Evolutionary conservation across 2,888 invertebrate species (phyloP).

Genomic region (Frankliniella intonsa): DNA sequence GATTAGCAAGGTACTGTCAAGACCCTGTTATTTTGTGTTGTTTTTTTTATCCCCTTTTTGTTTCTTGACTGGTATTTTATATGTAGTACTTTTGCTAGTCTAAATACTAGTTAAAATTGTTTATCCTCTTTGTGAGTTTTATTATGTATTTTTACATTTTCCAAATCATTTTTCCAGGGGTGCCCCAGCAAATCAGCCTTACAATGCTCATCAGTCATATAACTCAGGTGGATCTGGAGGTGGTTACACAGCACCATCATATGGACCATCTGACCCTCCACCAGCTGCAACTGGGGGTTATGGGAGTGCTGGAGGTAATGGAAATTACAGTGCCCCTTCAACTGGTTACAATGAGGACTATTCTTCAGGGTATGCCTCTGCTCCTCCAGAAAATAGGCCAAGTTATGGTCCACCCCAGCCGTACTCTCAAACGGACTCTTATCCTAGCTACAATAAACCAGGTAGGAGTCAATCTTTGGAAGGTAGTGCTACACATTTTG

Average conservation of each 20-base stretch:
- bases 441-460: conserved; percentile 12
- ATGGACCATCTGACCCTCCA: conserved; percentile 3
- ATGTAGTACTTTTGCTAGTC: not conserved
- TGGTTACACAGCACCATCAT: not conserved
- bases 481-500: not conserved
- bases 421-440: not conserved
- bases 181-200: not conserved
- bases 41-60: not conserved
- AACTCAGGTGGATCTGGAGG: not conserved
- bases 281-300: not conserved
- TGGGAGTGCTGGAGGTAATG: not conserved
- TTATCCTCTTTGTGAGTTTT: not conserved
- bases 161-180: not conserved
- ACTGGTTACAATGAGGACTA: conserved; percentile 9
- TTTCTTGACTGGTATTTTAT: no score
- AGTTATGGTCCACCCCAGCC: not conserved
- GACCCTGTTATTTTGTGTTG: not conserved
- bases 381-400: not conserved
- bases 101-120: not conserved
- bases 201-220: not conserved
- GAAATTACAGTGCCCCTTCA: not conserved
- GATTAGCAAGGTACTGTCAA: not conserved
- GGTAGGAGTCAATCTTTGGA: not conserved
- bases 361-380: not conserved
- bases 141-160: not conserved